Base-by-base conservation (phyloP, 2,888 invertebrate species). In the Harmothoe impar region DNA sequence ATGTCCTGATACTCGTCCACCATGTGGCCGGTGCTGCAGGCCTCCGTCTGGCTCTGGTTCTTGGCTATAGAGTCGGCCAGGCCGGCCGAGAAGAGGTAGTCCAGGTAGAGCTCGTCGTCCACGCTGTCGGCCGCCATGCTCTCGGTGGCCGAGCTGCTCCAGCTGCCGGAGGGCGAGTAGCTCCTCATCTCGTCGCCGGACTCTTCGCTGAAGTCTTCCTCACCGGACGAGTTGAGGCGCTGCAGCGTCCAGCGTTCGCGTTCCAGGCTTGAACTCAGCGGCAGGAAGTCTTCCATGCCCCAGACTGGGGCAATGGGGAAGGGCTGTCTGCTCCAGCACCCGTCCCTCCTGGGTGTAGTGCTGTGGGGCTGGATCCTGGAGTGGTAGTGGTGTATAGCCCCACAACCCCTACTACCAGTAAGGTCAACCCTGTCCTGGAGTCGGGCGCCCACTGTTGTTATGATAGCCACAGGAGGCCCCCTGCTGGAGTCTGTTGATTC, bases 221-320 rank as follows among this genome's bases (percentile, higher is more conserved):
- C 95, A 0, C 95, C 94, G 33, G 94, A 94, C 15, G 95, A 95
- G 91, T 95, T 95, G 7, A 95, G 93, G 51, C 95, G 93, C 90
- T 94, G 95, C 56, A 95, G 91, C 0, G 95, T 95, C 90, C 93
- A 94, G 91, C 94, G 94, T 90, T 95, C 95, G 12, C 94, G 93
- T 91, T 95, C 95, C 84, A 95, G 92, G 81, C 94, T 94, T 23
- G 94, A 94, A 90, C 94, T 94, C 81, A 95, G 93, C 0, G 95
- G 94, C 78, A 94, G 92, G 77, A 94, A 94, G 84, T 94, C 95
- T 62, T 90, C 68, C 85, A 85, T 84, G 85, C 52, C 68, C 33
- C 77, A n/a, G 51, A n/a, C 3, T 17, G 31, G 29, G 15, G 5
- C 20, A 62, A 20, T 62, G 62, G n/a, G 43, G 62, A 62, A 62